Evolutionary conservation across 2,888 invertebrate species (phyloP).

Genomic region (Coecobrya sp.): DNA sequence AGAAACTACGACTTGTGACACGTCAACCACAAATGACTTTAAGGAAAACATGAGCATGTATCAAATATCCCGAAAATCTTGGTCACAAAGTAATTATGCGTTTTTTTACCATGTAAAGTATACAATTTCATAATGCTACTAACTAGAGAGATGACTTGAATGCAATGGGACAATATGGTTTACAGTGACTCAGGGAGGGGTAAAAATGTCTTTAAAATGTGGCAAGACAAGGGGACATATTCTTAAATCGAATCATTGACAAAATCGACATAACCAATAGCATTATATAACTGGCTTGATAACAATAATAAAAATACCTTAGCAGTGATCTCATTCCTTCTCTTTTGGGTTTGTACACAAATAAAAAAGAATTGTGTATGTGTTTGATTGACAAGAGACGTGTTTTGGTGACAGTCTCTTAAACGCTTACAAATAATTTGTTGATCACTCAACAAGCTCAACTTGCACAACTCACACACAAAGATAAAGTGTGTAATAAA

Average conservation of each 20-base stretch:
- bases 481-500: too few relatives aligned
- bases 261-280: too few relatives aligned
- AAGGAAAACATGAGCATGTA: background rate
- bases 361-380: slow-evolving; percentile 12
- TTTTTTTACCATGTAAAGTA: slow-evolving; percentile 7
- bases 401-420: background rate
- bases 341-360: slow-evolving; percentile 42
- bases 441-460: background rate
- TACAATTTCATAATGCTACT: background rate
- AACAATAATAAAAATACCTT: slow-evolving; percentile 54
- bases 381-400: slow-evolving; percentile 1
- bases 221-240: background rate
- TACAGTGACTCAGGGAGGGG: slow-evolving; percentile 7
- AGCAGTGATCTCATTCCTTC: slow-evolving; percentile 73
- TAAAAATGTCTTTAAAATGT: background rate
- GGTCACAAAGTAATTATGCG: background rate
- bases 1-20: background rate
- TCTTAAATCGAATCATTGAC: too few relatives aligned
- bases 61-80: slow-evolving; percentile 37
- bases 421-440: background rate
- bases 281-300: background rate
- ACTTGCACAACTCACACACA: background rate
- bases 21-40: background rate
- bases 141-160: background rate
- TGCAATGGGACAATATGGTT: background rate